These are phyloP conservation scores for Drosophila saltans DNA, from an alignment of 1,140 invertebrate genomes.

Conservation along the genomic window DNA sequence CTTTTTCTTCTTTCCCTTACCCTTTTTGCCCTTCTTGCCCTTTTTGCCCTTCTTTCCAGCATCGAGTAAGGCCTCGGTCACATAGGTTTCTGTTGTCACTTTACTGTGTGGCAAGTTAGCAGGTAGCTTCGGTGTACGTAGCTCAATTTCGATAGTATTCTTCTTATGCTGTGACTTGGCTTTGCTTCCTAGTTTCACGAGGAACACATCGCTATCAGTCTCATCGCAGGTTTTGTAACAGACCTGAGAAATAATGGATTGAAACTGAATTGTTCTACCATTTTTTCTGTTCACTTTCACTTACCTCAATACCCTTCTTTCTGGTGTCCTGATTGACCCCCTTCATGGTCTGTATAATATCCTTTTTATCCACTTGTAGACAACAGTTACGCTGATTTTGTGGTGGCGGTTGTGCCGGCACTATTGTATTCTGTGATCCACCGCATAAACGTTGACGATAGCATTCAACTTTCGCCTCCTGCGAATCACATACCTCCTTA, in stretches of 20 bases:
- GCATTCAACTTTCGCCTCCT: conserved; percentile 63
- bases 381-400: conserved; percentile 60
- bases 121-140: conserved; percentile 76
- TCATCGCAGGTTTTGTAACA: conserved; percentile 82
- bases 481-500: conserved; percentile 58
- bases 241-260: conserved; percentile 41
- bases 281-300: neutral
- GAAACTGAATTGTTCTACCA: too few species aligned
- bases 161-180: conserved; percentile 67
- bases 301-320: conserved; percentile 79
- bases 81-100: conserved; percentile 77
- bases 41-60: conserved; percentile 46
- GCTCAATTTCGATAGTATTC: conserved; percentile 80
- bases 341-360: conserved; percentile 72
- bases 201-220: conserved; percentile 80
- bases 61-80: conserved; percentile 68
- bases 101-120: conserved; percentile 58
- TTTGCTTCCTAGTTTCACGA: conserved; percentile 80
- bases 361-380: conserved; percentile 69
- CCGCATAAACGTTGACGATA: conserved; percentile 63
- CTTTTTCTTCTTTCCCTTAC: conserved; percentile 60
- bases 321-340: conserved; percentile 72
- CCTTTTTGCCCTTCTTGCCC: conserved; percentile 51
- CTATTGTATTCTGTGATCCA: conserved; percentile 25
- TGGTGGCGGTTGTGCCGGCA: conserved; percentile 29